These are phyloP conservation scores for Dendroctonus ponderosae DNA, from an alignment of 1,140 invertebrate species.

Conservation along the genomic window DNA sequence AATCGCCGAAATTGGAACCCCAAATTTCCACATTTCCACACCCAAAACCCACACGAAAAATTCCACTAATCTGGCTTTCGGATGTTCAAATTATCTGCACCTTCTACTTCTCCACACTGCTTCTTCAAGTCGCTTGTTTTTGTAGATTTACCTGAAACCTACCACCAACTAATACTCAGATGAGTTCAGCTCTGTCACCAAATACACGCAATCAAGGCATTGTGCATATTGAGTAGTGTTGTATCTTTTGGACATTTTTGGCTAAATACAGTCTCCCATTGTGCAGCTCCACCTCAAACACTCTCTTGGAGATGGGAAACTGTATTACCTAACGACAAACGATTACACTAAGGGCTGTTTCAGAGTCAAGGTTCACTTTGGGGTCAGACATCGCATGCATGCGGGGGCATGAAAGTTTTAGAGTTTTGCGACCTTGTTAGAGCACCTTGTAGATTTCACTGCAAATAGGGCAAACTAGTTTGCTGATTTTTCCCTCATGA, in stretches of 20 bases:
- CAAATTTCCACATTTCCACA: no score
- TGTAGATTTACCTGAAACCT: no score
- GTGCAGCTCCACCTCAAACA: not conserved
- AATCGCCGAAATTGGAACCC: no score
- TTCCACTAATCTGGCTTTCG: no score
- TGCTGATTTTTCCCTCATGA: not conserved
- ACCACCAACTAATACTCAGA: no score
- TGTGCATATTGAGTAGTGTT: conserved; percentile 33
- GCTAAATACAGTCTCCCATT: not conserved
- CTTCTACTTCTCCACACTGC: not conserved
- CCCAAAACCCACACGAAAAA: no score
- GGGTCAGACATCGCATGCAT: conserved; percentile 44
- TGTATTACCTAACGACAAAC: conserved; percentile 4
- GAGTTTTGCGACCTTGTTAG: conserved; percentile 17
- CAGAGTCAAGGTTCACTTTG: conserved; percentile 23
- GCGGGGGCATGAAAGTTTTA: conserved; percentile 43
- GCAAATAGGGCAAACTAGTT: conserved; percentile 20
- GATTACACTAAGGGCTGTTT: conserved; percentile 42
- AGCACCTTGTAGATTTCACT: conserved; percentile 21
- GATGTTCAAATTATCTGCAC: no score
- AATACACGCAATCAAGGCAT: conserved; percentile 16
- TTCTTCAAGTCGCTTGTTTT: not conserved
- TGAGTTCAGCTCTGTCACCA: not conserved
- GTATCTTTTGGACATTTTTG: conserved; percentile 9
- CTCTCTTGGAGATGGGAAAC: no score